These are phyloP conservation scores for Corbicula japonica DNA, from an alignment of 2,888 invertebrate species.

Conservation along the genomic window DNA sequence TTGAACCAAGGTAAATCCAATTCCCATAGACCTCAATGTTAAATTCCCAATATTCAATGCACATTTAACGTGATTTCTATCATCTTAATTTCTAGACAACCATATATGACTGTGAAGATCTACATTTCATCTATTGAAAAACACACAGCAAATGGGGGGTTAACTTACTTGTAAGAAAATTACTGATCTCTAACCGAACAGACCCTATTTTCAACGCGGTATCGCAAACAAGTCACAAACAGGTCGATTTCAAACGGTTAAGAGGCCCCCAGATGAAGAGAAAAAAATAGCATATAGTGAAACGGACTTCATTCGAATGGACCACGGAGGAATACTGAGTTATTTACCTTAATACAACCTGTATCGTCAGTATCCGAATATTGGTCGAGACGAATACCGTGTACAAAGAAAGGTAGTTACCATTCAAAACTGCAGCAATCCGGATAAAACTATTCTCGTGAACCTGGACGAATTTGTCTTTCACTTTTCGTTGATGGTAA, in stretches of 20 bases:
- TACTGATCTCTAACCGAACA: too few species aligned
- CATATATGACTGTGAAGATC: too few species aligned
- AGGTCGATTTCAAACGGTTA: background rate
- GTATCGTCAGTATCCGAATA: background rate
- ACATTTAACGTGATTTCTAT: too few species aligned
- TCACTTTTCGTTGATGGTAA: slow-evolving; percentile 2
- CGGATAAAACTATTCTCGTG: slow-evolving; percentile 30
- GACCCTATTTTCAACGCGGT: too few species aligned
- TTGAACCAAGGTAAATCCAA: too few species aligned
- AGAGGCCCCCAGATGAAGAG: background rate
- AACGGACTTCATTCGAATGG: background rate
- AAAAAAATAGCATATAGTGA: background rate
- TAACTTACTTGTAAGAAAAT: too few species aligned
- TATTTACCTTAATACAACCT: background rate
- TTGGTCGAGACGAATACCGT: background rate
- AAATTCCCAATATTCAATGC: too few species aligned
- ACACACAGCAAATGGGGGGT: too few species aligned
- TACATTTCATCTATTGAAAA: too few species aligned
- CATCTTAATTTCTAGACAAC: too few species aligned
- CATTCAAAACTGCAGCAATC: slow-evolving; percentile 27
- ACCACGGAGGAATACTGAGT: background rate
- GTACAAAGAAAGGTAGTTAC: slow-evolving; percentile 10
- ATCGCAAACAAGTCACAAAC: too few species aligned
- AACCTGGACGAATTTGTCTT: slow-evolving; percentile 33
- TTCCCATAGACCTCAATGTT: too few species aligned